Evolutionary conservation across 2,113 vertebrate species (phyloP).

Genomic region (Rhinopomastus cyanomelas): DNA sequence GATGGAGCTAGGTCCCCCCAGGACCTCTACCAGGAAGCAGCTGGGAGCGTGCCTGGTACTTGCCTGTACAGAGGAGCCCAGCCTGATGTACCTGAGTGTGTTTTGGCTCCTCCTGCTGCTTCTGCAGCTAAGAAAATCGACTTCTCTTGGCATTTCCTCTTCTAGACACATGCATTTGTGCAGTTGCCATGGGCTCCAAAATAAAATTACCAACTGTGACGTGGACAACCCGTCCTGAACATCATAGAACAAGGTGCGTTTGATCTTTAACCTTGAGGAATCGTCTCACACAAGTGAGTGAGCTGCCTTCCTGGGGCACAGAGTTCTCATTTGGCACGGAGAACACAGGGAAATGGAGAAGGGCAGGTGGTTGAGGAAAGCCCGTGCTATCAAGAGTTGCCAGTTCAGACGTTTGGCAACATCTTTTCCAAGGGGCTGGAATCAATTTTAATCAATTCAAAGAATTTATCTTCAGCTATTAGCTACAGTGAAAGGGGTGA

Average conservation of each 20-base stretch:
- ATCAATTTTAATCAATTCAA: neutral
- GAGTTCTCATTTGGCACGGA: neutral
- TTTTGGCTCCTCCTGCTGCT: neutral
- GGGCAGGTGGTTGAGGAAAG: neutral
- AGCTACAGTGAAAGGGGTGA: neutral
- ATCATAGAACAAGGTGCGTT: neutral
- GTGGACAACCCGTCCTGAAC: neutral
- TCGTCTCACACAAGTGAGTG: neutral
- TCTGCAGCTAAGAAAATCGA: neutral
- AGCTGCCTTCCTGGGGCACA: neutral
- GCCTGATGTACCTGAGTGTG: rapidly evolving
- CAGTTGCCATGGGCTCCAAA: neutral
- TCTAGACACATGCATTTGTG: neutral
- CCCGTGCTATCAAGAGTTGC: neutral
- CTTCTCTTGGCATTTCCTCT: neutral
- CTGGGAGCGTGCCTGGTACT: neutral
- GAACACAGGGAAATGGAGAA: neutral
- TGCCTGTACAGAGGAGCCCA: neutral
- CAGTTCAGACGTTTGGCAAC: neutral
- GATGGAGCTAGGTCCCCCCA: neutral
- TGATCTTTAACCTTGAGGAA: rapidly evolving
- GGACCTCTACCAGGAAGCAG: neutral
- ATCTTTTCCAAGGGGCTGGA: neutral
- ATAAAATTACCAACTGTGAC: neutral
- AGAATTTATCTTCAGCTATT: neutral